Conservation (phyloP, 2,888 invertebrate species). For the Leptarthrus brevirostris region DNA sequence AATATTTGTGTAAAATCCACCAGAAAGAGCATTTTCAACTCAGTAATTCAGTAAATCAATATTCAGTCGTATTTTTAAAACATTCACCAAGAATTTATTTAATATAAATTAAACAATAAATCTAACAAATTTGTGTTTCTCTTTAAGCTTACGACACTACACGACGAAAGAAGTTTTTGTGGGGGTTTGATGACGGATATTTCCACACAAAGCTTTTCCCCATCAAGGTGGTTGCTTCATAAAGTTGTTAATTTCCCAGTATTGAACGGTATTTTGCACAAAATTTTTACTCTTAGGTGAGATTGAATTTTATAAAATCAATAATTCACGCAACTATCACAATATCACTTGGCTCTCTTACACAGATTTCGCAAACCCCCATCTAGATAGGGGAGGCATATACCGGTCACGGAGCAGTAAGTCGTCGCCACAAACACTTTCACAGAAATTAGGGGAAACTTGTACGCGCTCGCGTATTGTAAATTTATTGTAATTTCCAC, state of each 20-base stretch:
- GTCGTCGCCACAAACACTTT: conserved; percentile 35
- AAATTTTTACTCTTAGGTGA: conserved; percentile 16
- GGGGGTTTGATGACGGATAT: conserved; percentile 18
- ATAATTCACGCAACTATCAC: conserved; percentile 45
- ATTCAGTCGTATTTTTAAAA: background rate
- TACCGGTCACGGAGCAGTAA: background rate
- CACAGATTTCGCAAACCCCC: conserved; percentile 5
- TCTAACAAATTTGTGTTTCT: conserved; percentile 3
- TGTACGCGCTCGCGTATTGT: conserved; percentile 29
- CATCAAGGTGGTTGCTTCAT: conserved; percentile 21
- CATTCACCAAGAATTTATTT: background rate
- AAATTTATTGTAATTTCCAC: conserved; percentile 21
- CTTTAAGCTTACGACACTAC: conserved; percentile 14
- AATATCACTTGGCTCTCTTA: conserved; percentile 33
- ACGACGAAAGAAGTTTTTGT: conserved; percentile 1
- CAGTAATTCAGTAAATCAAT: background rate
- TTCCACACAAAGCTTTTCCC: conserved; percentile 3
- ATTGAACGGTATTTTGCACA: conserved; percentile 22
- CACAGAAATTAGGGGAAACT: conserved; percentile 20
- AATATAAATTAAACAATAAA: conserved; percentile 22
- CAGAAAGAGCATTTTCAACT: background rate
- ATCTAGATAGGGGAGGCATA: background rate
- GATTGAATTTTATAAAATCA: conserved; percentile 40
- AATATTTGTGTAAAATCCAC: background rate
- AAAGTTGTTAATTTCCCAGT: conserved; percentile 37